These are phyloP conservation scores for Drosophila neonasuta DNA, from an alignment of 2,888 invertebrate species.

Conservation along the genomic window DNA sequence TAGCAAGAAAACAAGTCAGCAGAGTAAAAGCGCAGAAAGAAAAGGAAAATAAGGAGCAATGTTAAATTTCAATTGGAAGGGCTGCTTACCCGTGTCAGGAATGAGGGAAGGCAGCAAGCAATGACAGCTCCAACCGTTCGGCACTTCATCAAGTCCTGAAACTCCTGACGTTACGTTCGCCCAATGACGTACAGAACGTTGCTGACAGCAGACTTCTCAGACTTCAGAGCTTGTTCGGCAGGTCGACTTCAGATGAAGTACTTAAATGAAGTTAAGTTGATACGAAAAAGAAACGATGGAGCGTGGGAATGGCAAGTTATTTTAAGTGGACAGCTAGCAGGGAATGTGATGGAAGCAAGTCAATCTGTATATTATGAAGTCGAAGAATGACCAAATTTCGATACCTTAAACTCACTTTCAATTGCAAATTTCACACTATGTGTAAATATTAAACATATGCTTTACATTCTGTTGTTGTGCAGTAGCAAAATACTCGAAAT, in stretches of 20 bases:
- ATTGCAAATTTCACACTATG: background rate
- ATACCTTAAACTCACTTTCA: background rate
- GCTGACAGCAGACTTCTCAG: slow-evolving; percentile 54
- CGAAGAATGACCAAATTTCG: background rate
- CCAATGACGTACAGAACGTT: slow-evolving; percentile 40
- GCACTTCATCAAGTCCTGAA: slow-evolving; percentile 62
- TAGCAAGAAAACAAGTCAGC: slow-evolving; percentile 42
- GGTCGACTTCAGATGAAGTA: slow-evolving; percentile 31
- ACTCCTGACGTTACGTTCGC: slow-evolving; percentile 44
- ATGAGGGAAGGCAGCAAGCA: slow-evolving; percentile 16
- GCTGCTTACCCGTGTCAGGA: slow-evolving; percentile 47
- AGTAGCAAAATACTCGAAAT: slow-evolving; percentile 11
- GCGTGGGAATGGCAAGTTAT: slow-evolving; percentile 28
- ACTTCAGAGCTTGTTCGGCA: slow-evolving; percentile 26
- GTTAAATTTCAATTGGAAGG: slow-evolving; percentile 51
- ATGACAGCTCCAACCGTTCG: slow-evolving; percentile 47
- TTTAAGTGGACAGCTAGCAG: slow-evolving; percentile 38
- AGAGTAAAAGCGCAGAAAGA: slow-evolving; percentile 17
- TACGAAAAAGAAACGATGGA: slow-evolving; percentile 1
- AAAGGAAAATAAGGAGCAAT: slow-evolving; percentile 25
- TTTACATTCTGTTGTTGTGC: slow-evolving; percentile 12
- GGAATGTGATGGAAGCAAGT: slow-evolving; percentile 22
- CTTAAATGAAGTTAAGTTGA: slow-evolving; percentile 59
- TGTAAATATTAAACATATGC: slow-evolving; percentile 8
- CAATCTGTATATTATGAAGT: slow-evolving; percentile 12